These are phyloP conservation scores for Agrochola lychnidis DNA, from an alignment of 2,888 invertebrate genomes.

Conservation along the genomic window DNA sequence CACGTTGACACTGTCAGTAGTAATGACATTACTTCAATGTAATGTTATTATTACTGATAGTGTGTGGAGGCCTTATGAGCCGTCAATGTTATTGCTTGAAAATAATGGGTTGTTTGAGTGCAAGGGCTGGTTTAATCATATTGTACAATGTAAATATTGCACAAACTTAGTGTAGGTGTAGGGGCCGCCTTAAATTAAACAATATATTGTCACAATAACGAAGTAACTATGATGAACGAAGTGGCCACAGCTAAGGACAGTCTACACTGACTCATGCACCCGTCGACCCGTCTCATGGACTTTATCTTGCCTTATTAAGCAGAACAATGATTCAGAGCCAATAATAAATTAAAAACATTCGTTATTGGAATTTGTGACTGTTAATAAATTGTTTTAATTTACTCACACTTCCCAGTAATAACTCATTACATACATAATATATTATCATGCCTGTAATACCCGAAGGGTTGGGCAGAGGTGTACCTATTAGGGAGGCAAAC, in stretches of 20 bases:
- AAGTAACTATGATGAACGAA: neutral
- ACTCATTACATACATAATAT: neutral
- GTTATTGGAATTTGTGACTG: conserved; percentile 33
- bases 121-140: no score
- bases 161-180: no score
- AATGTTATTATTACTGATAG: no score
- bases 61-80: no score
- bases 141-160: no score
- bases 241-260: neutral
- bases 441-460: no score
- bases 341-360: conserved; percentile 36
- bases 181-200: neutral
- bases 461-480: no score
- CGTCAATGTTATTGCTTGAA: no score
- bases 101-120: no score
- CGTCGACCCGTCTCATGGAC: conserved; percentile 4
- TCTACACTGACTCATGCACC: conserved; percentile 36
- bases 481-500: no score
- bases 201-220: neutral
- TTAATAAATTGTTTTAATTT: conserved; percentile 34
- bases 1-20: no score
- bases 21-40: no score
- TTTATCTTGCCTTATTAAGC: conserved; percentile 36
- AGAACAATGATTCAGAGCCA: conserved; percentile 43
- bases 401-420: conserved; percentile 19